Base-by-base conservation (phyloP, 2,113 vertebrate genomes). In the Eulemur rufifrons region DNA sequence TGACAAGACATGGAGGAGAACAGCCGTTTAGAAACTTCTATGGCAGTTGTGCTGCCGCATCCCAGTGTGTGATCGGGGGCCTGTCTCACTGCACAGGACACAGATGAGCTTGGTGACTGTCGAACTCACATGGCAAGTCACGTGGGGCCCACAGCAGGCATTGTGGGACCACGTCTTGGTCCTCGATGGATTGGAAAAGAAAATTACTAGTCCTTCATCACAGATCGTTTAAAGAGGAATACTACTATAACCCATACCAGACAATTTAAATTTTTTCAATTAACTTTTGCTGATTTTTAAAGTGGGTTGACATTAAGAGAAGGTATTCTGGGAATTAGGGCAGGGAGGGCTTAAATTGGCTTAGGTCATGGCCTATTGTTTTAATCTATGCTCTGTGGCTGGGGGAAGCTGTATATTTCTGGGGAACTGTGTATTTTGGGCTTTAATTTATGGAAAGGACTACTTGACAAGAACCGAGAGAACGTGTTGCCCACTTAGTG, bases 211-310 rank as follows among this genome's bases (percentile, higher is more conserved):
- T 66, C 45, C 59, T 86, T 84, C 54, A 37, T 11, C 23, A 81
- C 17, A 66, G 13, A 66, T 5, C 34, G 50, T 32, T 92, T 42
- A 92, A 81, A 64, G 50, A 82, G 42, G n/a, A 94, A 71, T 5
- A 34, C 4, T 42, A 9, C 13, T 17, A 21, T 73, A 61, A 78
- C 32, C 37, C 45, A 18, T 66, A 74, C 6, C 34, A 85, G 42
- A 74, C 37, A 13, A 66, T 77, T 84, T 32, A 64, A 39, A 20
- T 50, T 32, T 86, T 83, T 87, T 29, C 78, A 95, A 68, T 73
- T 42, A 95, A 61, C 13, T 47, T 89, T 37, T 71, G 50, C 39
- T 82, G 82, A 68, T n/a, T 94, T 88, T 96, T 86, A 27, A 95
- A 78, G 20, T 11, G 2, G n/a, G 29, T 14, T 89, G 74, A 52